Percentiles rank a stretch among this genome's conserved stretches.
phyloP scores from a whole-genome alignment of 2,113 vertebrate species.

The Ictalurus punctatus region DNA sequence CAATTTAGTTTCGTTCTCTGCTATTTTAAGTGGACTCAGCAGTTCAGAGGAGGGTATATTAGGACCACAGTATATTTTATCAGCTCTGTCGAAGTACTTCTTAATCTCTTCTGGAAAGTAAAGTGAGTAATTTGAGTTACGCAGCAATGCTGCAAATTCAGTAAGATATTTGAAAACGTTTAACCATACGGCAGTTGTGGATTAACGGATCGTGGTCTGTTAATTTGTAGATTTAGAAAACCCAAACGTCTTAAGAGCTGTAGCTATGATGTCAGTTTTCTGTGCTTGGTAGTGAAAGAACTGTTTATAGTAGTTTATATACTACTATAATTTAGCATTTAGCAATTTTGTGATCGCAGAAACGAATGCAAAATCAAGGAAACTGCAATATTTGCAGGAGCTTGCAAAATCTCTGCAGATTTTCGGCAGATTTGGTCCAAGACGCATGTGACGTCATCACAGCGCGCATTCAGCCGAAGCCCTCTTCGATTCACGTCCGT shows the following conservation, averaged over 20 bases:
- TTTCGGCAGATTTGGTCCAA: too few species aligned
- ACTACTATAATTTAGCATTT: background rate
- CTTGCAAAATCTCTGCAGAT: too few species aligned
- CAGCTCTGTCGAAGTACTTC: background rate
- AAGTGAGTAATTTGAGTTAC: background rate
- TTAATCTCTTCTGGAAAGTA: background rate
- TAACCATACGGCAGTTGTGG: background rate
- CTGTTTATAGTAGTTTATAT: background rate
- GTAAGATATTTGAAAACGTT: background rate
- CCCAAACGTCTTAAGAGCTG: background rate
- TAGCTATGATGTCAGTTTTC: background rate
- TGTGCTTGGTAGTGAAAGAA: background rate
- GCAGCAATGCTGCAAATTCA: background rate
- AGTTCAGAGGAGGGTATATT: background rate
- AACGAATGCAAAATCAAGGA: too few species aligned
- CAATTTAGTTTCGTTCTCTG: background rate
- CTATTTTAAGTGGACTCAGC: background rate
- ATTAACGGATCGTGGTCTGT: background rate
- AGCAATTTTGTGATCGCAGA: too few species aligned
- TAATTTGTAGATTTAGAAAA: background rate
- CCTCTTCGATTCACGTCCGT: too few species aligned
- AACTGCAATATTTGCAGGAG: too few species aligned
- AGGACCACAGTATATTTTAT: background rate
- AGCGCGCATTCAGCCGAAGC: too few species aligned
- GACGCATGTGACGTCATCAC: too few species aligned